These are phyloP conservation scores for Bursaphelenchus okinawaensis DNA, from an alignment of 2,888 invertebrate genomes.

Conservation along the genomic window DNA sequence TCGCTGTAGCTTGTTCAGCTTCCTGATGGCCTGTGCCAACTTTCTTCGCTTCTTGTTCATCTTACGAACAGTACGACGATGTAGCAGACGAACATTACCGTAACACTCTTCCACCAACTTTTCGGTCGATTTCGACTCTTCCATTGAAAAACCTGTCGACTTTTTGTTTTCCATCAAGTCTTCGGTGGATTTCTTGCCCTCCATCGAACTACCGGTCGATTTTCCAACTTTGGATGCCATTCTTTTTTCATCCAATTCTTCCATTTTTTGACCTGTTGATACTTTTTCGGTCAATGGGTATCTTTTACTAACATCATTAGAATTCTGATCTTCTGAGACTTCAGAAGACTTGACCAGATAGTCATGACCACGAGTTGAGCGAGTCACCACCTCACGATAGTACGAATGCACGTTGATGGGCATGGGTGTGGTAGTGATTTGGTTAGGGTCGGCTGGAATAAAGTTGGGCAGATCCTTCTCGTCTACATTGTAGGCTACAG, in stretches of 20 bases:
- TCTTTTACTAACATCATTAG: not conserved
- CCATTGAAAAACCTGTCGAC: not conserved
- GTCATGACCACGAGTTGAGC: not conserved
- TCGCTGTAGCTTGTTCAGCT: conserved; percentile 8
- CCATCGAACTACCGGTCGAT: too few relatives aligned
- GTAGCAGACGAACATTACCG: conserved; percentile 1
- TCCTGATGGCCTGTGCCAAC: conserved; percentile 8
- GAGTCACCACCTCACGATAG: conserved; percentile 10
- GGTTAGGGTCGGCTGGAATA: conserved; percentile 1
- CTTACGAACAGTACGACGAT: not conserved
- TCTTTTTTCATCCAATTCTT: not conserved
- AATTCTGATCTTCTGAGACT: not conserved
- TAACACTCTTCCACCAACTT: conserved; percentile 9
- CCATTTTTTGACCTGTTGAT: not conserved
- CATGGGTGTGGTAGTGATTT: not conserved
- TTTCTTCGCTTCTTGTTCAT: conserved; percentile 12
- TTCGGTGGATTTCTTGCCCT: too few relatives aligned
- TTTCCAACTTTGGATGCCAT: too few relatives aligned
- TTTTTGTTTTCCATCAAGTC: not conserved
- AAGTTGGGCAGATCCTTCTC: not conserved
- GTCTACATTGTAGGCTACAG: conserved; percentile 5
- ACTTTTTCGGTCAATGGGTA: not conserved
- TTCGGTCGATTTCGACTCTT: not conserved
- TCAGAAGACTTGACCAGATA: too few relatives aligned
- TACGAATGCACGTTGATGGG: conserved; percentile 1